Conservation (phyloP, 2,113 vertebrate species). For the Bungarus multicinctus region DNA sequence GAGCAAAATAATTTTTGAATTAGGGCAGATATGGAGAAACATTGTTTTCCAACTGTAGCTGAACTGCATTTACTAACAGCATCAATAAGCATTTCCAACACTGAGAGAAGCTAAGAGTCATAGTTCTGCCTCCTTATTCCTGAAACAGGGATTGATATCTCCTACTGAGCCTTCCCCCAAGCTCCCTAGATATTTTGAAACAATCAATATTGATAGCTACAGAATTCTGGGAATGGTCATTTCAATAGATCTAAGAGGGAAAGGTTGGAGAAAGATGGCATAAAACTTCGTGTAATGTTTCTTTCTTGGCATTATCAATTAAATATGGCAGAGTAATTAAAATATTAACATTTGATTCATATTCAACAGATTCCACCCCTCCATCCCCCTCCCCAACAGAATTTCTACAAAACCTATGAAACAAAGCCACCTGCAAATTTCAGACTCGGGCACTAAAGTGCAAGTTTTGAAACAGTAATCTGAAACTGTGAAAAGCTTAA, state of each 20-base stretch:
- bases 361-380: neutral
- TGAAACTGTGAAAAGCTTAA: neutral
- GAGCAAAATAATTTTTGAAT: neutral
- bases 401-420: neutral
- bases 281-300: neutral
- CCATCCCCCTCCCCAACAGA: neutral
- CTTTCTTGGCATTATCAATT: neutral
- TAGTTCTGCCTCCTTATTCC: neutral
- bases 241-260: neutral
- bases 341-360: neutral
- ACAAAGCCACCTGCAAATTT: neutral
- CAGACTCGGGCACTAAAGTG: neutral
- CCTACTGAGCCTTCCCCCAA: neutral
- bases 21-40: neutral
- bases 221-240: neutral
- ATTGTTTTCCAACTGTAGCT: neutral
- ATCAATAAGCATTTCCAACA: neutral
- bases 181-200: neutral
- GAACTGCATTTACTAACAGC: neutral
- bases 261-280: neutral
- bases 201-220: neutral
- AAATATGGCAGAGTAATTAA: neutral
- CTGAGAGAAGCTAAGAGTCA: neutral
- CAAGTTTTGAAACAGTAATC: neutral
- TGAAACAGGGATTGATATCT: neutral